phyloP scores from a whole-genome alignment of 2,113 vertebrate genomes.

The Meriones unguiculatus region DNA sequence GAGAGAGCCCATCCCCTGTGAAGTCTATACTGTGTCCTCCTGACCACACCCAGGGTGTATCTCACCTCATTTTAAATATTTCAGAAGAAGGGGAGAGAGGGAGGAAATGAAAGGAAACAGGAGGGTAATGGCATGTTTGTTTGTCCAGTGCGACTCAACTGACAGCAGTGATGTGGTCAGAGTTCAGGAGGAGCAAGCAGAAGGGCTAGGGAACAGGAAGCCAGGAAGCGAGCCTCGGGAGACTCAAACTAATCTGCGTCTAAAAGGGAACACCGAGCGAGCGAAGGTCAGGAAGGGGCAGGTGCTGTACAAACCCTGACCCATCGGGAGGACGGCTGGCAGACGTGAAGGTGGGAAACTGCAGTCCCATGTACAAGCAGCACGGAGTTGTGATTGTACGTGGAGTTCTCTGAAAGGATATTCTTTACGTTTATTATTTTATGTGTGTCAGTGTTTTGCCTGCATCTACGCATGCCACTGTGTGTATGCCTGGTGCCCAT shows the following conservation, averaged over 20 bases:
- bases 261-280: neutral
- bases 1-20: neutral
- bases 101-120: neutral
- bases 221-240: no score
- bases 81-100: slow-evolving; percentile 12
- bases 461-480: neutral
- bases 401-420: neutral
- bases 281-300: neutral
- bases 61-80: slow-evolving; percentile 15
- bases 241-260: neutral
- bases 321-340: neutral
- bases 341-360: neutral
- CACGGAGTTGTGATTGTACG: neutral
- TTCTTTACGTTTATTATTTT: neutral
- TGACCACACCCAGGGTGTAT: neutral
- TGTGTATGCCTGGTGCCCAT: neutral
- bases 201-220: neutral
- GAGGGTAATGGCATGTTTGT: slow-evolving; percentile 27
- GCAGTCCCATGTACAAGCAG: slow-evolving; percentile 52
- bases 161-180: neutral
- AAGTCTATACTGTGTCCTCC: neutral
- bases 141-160: neutral
- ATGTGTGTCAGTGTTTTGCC: neutral
- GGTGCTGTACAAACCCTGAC: neutral
- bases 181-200: slow-evolving; percentile 14